Conservation (phyloP, 2,113 vertebrate species). For the Fulica atra region DNA sequence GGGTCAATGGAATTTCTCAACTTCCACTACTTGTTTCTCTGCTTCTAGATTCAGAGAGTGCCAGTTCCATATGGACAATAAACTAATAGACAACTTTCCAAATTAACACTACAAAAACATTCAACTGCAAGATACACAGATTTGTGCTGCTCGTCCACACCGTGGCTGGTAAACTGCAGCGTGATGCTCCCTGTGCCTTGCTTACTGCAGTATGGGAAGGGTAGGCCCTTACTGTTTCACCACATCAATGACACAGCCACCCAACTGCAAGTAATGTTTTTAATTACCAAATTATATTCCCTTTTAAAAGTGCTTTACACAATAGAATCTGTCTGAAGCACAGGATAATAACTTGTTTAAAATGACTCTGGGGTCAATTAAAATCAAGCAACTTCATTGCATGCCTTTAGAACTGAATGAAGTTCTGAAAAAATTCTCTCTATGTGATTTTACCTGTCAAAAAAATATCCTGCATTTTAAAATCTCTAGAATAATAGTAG, state of each 20-base stretch:
- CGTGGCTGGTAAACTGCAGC: background rate
- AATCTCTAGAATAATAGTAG: background rate
- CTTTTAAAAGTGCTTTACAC: background rate
- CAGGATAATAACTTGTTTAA: background rate
- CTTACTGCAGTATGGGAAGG: background rate
- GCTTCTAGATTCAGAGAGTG: background rate
- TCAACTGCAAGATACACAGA: background rate
- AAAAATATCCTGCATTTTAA: background rate
- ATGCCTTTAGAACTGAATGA: background rate
- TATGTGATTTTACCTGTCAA: background rate
- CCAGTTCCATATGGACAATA: background rate
- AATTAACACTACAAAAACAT: background rate
- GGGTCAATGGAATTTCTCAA: slow-evolving; percentile 36
- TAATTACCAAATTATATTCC: background rate
- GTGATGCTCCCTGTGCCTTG: background rate
- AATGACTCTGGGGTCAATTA: background rate
- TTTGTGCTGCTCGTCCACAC: background rate
- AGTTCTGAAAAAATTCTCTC: background rate
- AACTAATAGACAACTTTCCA: background rate
- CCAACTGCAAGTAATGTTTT: background rate
- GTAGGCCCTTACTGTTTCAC: background rate
- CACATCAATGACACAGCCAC: background rate
- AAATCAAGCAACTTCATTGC: background rate
- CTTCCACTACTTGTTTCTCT: slow-evolving; percentile 10
- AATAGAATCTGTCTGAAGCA: background rate